A percentile compares a stretch with the other conserved stretches of the same genome.
phyloP scores from a whole-genome alignment of 2,888 invertebrate species.

The Leptinotarsa peninsularis region DNA sequence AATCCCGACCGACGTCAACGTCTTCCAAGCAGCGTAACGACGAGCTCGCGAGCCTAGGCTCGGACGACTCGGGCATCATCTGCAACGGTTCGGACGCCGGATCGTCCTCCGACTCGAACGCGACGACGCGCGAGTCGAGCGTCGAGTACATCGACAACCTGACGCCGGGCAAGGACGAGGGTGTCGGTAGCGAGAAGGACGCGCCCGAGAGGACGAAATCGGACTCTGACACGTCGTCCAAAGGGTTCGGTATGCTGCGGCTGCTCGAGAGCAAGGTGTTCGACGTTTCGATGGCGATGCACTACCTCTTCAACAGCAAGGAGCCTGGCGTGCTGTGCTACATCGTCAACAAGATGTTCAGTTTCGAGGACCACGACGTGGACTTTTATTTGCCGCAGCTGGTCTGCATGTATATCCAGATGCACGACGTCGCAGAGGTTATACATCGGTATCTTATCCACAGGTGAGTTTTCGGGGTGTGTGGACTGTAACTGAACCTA shows the following conservation, averaged over 20 bases:
- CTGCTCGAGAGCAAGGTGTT: slow-evolving; percentile 98
- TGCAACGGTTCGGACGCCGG: slow-evolving; percentile 71
- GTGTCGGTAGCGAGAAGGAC: slow-evolving; percentile 54
- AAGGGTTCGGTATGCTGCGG: slow-evolving; percentile 78
- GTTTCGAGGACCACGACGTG: slow-evolving; percentile 90
- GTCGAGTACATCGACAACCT: slow-evolving; percentile 67
- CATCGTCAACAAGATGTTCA: slow-evolving; percentile 97
- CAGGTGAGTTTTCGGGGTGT: slow-evolving; percentile 70
- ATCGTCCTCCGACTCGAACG: slow-evolving; percentile 63
- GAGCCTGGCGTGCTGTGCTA: slow-evolving; percentile 98
- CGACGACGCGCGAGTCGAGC: slow-evolving; percentile 68
- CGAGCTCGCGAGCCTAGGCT: slow-evolving; percentile 75
- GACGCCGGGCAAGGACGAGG: slow-evolving; percentile 62
- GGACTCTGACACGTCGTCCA: slow-evolving; percentile 48
- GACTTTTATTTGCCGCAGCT: slow-evolving; percentile 98
- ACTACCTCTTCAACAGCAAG: slow-evolving; percentile 97
- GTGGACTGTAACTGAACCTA: background rate
- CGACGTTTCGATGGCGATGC: slow-evolving; percentile 98
- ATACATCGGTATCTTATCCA: slow-evolving; percentile 84
- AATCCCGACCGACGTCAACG: slow-evolving; percentile 51
- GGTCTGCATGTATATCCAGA: slow-evolving; percentile 98
- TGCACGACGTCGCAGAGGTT: slow-evolving; percentile 96
- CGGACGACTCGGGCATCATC: slow-evolving; percentile 84
- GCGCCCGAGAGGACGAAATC: slow-evolving; percentile 26
- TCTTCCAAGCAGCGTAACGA: slow-evolving; percentile 68